Conservation (phyloP, 1,140 invertebrate species). For the Ridgeia piscesae region DNA sequence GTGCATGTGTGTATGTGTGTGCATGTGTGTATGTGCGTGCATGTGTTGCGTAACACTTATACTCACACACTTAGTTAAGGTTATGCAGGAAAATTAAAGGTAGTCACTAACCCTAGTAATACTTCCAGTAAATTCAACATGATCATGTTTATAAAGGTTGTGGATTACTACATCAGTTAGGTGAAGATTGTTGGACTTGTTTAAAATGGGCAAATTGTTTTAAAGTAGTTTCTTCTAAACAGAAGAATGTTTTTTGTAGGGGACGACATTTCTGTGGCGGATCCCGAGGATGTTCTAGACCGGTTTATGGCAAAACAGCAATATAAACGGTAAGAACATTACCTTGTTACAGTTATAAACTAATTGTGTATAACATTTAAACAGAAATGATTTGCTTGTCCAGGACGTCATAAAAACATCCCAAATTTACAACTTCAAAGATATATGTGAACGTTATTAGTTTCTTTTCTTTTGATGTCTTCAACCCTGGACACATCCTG, state of each 20-base stretch:
- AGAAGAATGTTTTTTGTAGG: constrained; percentile 34
- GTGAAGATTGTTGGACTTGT: too few relatives aligned
- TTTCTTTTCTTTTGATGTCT: neutral
- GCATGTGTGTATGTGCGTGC: too few relatives aligned
- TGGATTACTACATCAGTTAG: too few relatives aligned
- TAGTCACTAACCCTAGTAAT: too few relatives aligned
- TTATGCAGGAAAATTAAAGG: neutral
- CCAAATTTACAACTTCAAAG: too few relatives aligned
- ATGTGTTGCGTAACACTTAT: neutral
- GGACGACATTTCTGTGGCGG: constrained; percentile 52
- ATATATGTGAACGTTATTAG: too few relatives aligned
- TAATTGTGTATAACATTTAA: neutral
- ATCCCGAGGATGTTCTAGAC: constrained; percentile 56
- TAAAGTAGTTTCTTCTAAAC: too few relatives aligned
- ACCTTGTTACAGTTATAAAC: neutral
- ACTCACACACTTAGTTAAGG: neutral
- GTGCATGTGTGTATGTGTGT: neutral
- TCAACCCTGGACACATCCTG: neutral
- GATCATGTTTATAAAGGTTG: too few relatives aligned
- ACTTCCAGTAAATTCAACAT: too few relatives aligned
- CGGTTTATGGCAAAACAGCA: constrained; percentile 54
- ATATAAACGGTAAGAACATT: constrained; percentile 35
- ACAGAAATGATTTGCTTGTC: neutral
- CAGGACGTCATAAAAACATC: too few relatives aligned
- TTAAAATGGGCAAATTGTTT: too few relatives aligned